A percentile compares a stretch with the other conserved stretches of the same genome.
phyloP scores from a whole-genome alignment of 2,888 invertebrate genomes.

The Cheilosia vulpina region DNA sequence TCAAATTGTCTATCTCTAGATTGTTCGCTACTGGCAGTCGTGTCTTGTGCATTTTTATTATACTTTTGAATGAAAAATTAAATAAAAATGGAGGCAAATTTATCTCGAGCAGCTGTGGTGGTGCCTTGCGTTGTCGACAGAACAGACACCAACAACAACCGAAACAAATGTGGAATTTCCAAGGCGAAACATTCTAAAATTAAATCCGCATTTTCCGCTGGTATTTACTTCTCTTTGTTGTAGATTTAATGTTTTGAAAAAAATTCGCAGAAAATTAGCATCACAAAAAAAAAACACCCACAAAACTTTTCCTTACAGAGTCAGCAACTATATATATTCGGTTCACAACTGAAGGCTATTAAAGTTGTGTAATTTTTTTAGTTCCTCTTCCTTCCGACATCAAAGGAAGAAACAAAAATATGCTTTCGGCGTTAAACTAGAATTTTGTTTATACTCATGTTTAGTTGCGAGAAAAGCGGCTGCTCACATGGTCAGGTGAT shows the following conservation, averaged over 20 bases:
- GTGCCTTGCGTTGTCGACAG: background rate
- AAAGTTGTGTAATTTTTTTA: too few relatives aligned
- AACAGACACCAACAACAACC: constrained; percentile 11
- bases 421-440: too few relatives aligned
- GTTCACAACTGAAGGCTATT: too few relatives aligned
- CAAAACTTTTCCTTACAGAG: background rate
- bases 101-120: constrained; percentile 19
- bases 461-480: too few relatives aligned
- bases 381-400: too few relatives aligned
- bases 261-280: constrained; percentile 29
- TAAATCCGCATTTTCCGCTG: constrained; percentile 53
- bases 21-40: background rate
- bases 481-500: too few relatives aligned
- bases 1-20: constrained; percentile 3
- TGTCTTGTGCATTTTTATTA: background rate
- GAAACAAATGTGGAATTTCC: constrained; percentile 60
- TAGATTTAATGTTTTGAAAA: constrained; percentile 1
- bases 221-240: background rate
- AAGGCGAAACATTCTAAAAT: constrained; percentile 67
- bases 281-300: background rate
- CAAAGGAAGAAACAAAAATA: too few relatives aligned
- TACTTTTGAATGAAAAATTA: background rate
- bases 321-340: too few relatives aligned
- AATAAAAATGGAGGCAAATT: constrained; percentile 19
- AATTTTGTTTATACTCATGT: too few relatives aligned